These are phyloP conservation scores for Myoxocephalus aenaeus DNA, from an alignment of 2,797 vertebrate genomes.

Conservation along the genomic window DNA sequence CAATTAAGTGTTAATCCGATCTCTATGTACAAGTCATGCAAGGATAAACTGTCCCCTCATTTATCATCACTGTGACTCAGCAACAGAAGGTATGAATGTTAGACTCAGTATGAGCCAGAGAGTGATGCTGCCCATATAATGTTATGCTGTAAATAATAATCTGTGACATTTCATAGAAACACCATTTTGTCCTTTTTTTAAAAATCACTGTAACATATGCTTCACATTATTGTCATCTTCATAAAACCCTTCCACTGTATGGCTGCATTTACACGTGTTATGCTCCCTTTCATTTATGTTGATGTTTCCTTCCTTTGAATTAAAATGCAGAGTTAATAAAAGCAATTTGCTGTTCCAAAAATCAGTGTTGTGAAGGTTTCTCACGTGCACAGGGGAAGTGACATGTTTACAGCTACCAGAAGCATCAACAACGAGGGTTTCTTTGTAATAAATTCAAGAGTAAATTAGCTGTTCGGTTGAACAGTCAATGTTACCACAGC, in stretches of 20 bases:
- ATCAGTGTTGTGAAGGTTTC: slow-evolving; percentile 6
- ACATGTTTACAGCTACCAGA: background rate
- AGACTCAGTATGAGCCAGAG: slow-evolving; percentile 12
- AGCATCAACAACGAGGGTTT: background rate
- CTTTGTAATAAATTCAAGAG: slow-evolving; percentile 8
- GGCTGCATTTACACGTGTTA: background rate
- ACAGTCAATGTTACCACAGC: background rate
- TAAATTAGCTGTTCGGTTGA: background rate
- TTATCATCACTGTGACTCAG: slow-evolving; percentile 47
- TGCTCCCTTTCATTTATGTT: slow-evolving; percentile 11
- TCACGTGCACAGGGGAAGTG: background rate
- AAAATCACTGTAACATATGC: background rate
- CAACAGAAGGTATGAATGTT: slow-evolving; percentile 34
- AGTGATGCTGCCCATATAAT: slow-evolving; percentile 19
- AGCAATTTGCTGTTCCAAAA: slow-evolving; percentile 17
- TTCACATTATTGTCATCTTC: background rate
- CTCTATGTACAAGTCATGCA: slow-evolving; percentile 38
- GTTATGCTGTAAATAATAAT: slow-evolving; percentile 9
- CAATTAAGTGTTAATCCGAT: slow-evolving; percentile 34
- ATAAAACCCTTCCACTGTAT: background rate
- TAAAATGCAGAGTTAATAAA: slow-evolving; percentile 7
- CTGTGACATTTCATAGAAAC: slow-evolving; percentile 38
- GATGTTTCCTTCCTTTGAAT: slow-evolving; percentile 1
- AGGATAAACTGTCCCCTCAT: slow-evolving; percentile 40
- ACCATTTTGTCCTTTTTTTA: slow-evolving; percentile 9